Evolutionary conservation across 2,888 invertebrate genomes (phyloP).

Genomic region (Strigamia crassipes): DNA sequence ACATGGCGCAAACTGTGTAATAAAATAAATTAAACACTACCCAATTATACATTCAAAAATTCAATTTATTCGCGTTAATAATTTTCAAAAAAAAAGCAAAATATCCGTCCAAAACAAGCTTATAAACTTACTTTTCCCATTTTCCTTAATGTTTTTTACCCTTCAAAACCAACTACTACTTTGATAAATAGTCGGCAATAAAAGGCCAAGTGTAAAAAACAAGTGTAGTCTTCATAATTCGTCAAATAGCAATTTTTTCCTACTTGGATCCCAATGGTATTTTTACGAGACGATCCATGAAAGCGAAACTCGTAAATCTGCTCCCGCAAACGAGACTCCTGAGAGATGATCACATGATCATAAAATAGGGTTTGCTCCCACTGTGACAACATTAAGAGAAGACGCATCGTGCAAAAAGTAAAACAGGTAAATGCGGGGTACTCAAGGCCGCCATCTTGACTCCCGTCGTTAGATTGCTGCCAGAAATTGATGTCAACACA

Average conservation of each 20-base stretch:
- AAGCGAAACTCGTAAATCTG: constrained; percentile 31
- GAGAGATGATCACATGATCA: constrained; percentile 36
- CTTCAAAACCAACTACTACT: not conserved
- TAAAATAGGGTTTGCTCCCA: constrained; percentile 20
- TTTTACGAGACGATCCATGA: constrained; percentile 28
- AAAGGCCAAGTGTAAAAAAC: not conserved
- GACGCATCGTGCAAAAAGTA: not conserved
- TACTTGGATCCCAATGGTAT: constrained; percentile 13
- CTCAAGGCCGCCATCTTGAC: no score
- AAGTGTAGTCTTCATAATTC: constrained; percentile 22
- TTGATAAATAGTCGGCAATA: constrained; percentile 6
- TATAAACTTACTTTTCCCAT: not conserved
- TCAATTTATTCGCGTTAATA: not conserved
- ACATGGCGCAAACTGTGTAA: no score
- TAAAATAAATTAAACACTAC: not conserved
- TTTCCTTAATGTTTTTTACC: not conserved
- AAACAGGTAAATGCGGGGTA: not conserved
- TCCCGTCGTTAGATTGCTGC: no score
- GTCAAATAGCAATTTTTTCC: constrained; percentile 24
- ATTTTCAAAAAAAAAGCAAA: no score
- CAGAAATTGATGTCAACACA: not conserved
- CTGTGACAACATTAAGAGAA: constrained; percentile 29
- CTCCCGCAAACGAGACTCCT: constrained; percentile 22
- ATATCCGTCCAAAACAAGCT: not conserved
- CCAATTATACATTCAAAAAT: not conserved